A percentile compares a stretch with the other conserved stretches of the same genome.
Evolutionary conservation across 2,888 invertebrate species (phyloP).

Genomic region (Augochlorella aurata): DNA sequence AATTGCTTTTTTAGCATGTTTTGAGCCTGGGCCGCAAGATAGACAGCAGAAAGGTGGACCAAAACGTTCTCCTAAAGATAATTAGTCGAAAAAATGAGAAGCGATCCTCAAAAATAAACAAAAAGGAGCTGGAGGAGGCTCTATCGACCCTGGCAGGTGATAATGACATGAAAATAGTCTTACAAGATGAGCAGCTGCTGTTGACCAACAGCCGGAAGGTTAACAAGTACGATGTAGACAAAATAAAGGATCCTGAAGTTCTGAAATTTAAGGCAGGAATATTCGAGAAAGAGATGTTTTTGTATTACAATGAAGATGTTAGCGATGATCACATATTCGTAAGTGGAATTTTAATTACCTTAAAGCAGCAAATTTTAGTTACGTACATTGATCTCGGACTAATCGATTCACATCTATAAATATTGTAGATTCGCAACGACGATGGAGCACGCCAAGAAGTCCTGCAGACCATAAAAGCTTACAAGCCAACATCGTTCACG

Average conservation of each 20-base stretch:
- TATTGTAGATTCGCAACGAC: conserved; percentile 68
- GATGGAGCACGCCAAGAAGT: conserved; percentile 81
- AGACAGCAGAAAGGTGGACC: conserved; percentile 34
- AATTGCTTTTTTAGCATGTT: conserved; percentile 60
- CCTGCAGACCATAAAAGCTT: conserved; percentile 83
- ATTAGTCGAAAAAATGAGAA: conserved; percentile 52
- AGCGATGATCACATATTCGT: conserved; percentile 72
- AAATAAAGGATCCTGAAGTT: conserved; percentile 38
- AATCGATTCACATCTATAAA: neutral
- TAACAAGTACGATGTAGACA: conserved; percentile 47
- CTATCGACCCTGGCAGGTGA: neutral
- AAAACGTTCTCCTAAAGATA: conserved; percentile 57
- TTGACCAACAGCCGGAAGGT: conserved; percentile 46
- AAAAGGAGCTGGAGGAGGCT: conserved; percentile 11
- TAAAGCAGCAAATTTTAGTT: neutral
- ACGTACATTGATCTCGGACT: too few species aligned
- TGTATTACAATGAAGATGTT: conserved; percentile 65
- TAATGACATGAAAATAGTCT: conserved; percentile 55
- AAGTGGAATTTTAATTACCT: conserved; percentile 49
- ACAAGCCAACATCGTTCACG: conserved; percentile 82
- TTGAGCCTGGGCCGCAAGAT: conserved; percentile 66
- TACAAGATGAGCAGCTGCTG: conserved; percentile 52
- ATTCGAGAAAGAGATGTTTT: conserved; percentile 62
- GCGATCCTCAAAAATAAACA: conserved; percentile 47
- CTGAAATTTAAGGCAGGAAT: conserved; percentile 70